Percentiles rank a stretch among this genome's conserved stretches.
Conservation (phyloP, 2,113 vertebrate species). For the Periophthalmus modestus region DNA sequence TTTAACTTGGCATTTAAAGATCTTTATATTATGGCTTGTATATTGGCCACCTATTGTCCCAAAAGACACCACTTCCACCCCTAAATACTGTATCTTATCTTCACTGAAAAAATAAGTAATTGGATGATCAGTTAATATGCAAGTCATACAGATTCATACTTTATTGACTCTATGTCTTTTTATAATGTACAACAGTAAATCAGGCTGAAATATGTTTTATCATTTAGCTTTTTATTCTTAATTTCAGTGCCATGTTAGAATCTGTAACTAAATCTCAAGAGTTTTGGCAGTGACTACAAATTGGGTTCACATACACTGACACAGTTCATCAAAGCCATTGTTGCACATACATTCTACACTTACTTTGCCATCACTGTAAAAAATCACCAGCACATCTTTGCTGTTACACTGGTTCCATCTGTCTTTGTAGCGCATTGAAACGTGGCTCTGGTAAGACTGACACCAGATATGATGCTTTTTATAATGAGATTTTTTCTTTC, state of each 20-base stretch:
- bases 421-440: constrained; percentile 47
- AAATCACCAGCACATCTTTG: background rate
- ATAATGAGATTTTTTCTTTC: constrained; percentile 63
- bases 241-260: background rate
- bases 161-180: too few species aligned
- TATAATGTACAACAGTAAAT: too few species aligned
- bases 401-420: constrained; percentile 44
- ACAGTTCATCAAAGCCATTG: background rate
- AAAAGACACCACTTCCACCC: too few species aligned
- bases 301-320: background rate
- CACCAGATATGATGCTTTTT: constrained; percentile 62
- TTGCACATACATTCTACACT: background rate
- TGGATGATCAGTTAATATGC: too few species aligned
- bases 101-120: too few species aligned
- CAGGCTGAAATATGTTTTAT: too few species aligned
- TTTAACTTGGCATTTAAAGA: too few species aligned
- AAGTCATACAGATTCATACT: too few species aligned
- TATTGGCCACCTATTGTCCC: too few species aligned
- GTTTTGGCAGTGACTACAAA: background rate
- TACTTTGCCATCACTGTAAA: background rate
- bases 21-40: too few species aligned
- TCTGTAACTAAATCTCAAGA: background rate
- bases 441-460: constrained; percentile 41
- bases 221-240: background rate
- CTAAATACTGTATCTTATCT: too few species aligned